These are phyloP conservation scores for Netelia virgata DNA, from an alignment of 2,888 invertebrate species.

Conservation along the genomic window DNA sequence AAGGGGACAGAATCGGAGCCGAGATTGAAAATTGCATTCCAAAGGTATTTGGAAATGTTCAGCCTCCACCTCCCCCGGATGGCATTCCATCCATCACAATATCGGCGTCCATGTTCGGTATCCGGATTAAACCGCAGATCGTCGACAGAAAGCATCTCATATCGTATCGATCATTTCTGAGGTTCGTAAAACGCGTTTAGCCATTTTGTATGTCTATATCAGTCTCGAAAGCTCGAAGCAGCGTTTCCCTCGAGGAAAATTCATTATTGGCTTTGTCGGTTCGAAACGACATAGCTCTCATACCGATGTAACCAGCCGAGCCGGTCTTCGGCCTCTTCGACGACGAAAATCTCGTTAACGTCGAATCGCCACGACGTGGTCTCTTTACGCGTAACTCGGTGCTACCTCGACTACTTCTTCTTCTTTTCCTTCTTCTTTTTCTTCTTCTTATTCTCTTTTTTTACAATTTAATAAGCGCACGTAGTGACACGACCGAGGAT, in stretches of 20 bases:
- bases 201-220: slow-evolving; percentile 4
- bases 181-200: slow-evolving; percentile 13
- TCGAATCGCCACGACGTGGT: slow-evolving; percentile 8
- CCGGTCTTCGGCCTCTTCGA: slow-evolving; percentile 27
- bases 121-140: slow-evolving; percentile 51
- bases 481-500: not conserved
- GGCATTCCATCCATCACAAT: slow-evolving; percentile 14
- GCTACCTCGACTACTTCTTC: not conserved
- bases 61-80: not conserved
- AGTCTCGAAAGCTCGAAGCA: slow-evolving; percentile 33
- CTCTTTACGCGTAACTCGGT: not conserved
- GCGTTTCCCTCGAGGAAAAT: slow-evolving; percentile 34
- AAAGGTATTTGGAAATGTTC: slow-evolving; percentile 28
- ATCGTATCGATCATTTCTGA: slow-evolving; percentile 38
- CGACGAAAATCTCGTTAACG: slow-evolving; percentile 43
- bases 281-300: not conserved
- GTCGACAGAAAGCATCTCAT: slow-evolving; percentile 1
- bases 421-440: not conserved
- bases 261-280: slow-evolving; percentile 56
- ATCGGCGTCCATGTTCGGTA: slow-evolving; percentile 32
- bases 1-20: not conserved
- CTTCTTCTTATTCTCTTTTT: slow-evolving; percentile 6
- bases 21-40: slow-evolving; percentile 43
- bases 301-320: not conserved
- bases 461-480: slow-evolving; percentile 37